Percentiles rank a stretch among this genome's conserved stretches.
phyloP scores from a whole-genome alignment of 1,140 invertebrate species.

The Drosophila bipectinata region DNA sequence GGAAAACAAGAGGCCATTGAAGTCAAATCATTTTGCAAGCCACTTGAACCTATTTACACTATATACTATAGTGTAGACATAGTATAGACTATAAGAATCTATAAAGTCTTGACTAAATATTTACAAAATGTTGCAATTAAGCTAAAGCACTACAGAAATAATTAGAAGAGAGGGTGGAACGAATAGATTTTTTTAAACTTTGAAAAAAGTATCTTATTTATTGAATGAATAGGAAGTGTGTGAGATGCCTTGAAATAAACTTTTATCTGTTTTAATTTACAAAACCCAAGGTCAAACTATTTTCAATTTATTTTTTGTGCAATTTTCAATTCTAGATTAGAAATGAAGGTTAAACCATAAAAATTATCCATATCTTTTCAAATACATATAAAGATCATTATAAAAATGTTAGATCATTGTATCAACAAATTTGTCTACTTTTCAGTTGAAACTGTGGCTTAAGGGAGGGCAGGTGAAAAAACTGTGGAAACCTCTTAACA shows the following conservation, averaged over 20 bases:
- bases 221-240: neutral
- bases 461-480: slow-evolving; percentile 25
- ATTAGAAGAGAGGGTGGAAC: neutral
- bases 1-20: slow-evolving; percentile 1
- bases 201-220: slow-evolving; percentile 11
- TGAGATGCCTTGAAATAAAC: neutral
- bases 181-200: neutral
- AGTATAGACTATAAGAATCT: slow-evolving; percentile 1
- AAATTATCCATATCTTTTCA: neutral
- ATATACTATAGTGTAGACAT: slow-evolving; percentile 2
- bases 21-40: slow-evolving; percentile 3
- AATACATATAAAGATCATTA: neutral
- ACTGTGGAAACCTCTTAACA: slow-evolving; percentile 25
- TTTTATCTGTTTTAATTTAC: neutral
- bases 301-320: slow-evolving; percentile 1
- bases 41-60: slow-evolving; percentile 15
- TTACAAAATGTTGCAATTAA: slow-evolving; percentile 29
- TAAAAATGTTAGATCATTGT: too few relatives aligned
- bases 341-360: neutral
- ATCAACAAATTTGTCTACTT: too few relatives aligned
- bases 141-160: neutral
- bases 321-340: neutral
- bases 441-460: neutral
- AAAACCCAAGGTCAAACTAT: neutral
- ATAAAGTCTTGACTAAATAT: slow-evolving; percentile 6